phyloP scores from a whole-genome alignment of 2,888 invertebrate genomes.

The Euproctis similis region DNA sequence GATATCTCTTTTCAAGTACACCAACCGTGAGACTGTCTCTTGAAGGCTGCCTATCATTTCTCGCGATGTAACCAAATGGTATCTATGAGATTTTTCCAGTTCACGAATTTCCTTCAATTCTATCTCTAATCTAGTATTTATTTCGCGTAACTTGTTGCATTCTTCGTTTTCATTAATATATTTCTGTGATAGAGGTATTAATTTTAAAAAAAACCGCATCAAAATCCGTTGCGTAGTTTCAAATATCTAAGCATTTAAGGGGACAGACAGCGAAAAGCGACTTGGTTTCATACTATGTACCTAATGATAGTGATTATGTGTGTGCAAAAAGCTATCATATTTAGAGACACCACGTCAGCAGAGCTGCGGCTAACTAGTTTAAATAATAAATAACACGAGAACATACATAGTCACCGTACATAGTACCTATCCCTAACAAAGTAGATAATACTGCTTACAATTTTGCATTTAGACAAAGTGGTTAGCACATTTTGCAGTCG shows the following conservation, averaged over 20 bases:
- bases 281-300: too few relatives aligned
- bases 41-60: constrained; percentile 66
- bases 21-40: constrained; percentile 60
- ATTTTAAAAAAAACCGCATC: too few relatives aligned
- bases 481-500: constrained; percentile 48
- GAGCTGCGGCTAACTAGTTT: too few relatives aligned
- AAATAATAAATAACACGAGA: too few relatives aligned
- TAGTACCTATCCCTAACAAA: too few relatives aligned
- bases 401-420: too few relatives aligned
- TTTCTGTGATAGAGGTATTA: constrained; percentile 28
- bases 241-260: too few relatives aligned
- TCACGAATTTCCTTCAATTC: constrained; percentile 56
- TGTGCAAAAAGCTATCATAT: too few relatives aligned
- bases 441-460: constrained; percentile 42
- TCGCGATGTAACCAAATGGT: constrained; percentile 53
- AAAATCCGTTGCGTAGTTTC: too few relatives aligned
- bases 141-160: constrained; percentile 44
- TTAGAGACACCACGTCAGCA: too few relatives aligned
- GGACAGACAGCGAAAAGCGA: too few relatives aligned
- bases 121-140: constrained; percentile 45
- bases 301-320: too few relatives aligned
- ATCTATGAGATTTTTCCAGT: constrained; percentile 61
- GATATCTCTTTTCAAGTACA: constrained; percentile 56
- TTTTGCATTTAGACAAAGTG: constrained; percentile 53
- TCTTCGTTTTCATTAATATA: constrained; percentile 50